Evolutionary conservation across 2,888 invertebrate species (phyloP), one percentile per base, ranked within the genome.

Genomic region (Himalopsyche anomala): DNA sequence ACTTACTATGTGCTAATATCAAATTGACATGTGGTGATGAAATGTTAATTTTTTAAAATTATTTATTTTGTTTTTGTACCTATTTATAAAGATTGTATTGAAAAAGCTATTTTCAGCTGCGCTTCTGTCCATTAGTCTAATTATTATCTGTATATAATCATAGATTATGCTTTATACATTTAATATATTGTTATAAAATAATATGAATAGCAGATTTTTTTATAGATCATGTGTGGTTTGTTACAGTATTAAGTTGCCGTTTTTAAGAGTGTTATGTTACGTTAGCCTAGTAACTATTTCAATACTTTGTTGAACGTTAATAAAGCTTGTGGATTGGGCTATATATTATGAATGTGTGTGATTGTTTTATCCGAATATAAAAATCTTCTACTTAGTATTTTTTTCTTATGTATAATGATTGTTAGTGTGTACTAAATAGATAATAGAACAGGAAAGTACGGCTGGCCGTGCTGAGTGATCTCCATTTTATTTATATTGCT

Each of bases 81-180:
- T 74, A 74, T 36, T 38, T 74, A 36, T 74, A 74, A 36, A 38
- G 15, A 28, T 74, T 12, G 36, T 74, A 74, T 74, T 74, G 12
- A 28, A 62, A 62, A 38, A 74, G 74, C 74, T 74, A 36, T 74
- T 51, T 51, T 15, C 28, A 74, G 74, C 74, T 74, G 74, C 28
- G 74, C 74, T 74, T 74, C 74, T 74, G 74, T 74, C 74, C 74
- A 74, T 74, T 74, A 74, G 74, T 74, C 19, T 74, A 74, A 19
- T 62, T 56, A 56, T 55, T 55, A 36, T 74, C 11, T 74, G 28
- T 74, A 74, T 74, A 38, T 38, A 74, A 38, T 38, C 36, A 74
- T 74, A 74, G 36, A 74, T 38, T 74, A 36, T 62, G 62, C 28
- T 74, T 74, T 74, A 38, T 9, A 74, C 36, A 74, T 74, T 36